phyloP scores from a whole-genome alignment of 37 sponge, comb jelly and placozoan species.

The Eunapius fragilis region DNA sequence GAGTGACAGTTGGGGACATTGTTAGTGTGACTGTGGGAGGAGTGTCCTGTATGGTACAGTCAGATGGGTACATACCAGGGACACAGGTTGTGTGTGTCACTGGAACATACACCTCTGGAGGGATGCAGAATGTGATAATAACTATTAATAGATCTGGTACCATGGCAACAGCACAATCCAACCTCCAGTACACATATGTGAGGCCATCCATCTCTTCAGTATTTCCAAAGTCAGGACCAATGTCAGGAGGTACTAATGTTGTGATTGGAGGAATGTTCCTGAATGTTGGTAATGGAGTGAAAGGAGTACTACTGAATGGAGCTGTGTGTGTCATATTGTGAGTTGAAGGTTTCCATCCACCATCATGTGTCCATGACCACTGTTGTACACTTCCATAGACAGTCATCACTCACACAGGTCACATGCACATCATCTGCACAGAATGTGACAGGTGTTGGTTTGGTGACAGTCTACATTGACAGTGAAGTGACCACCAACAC shows the following conservation, averaged over 20 bases:
- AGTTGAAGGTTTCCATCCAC: background rate
- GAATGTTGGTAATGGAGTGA: constrained; percentile 58
- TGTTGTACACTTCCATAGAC: background rate
- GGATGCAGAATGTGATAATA: no score
- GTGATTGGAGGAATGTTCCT: constrained; percentile 61
- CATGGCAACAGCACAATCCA: background rate
- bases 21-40: constrained; percentile 46
- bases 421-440: constrained; percentile 14
- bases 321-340: constrained; percentile 6
- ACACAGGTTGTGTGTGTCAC: constrained; percentile 35
- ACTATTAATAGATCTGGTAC: background rate
- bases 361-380: background rate
- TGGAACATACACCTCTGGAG: background rate
- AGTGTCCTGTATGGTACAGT: constrained; percentile 21
- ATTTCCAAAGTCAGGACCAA: constrained; percentile 71
- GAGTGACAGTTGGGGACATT: constrained; percentile 47
- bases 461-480: constrained; percentile 35
- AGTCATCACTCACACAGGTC: background rate
- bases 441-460: background rate
- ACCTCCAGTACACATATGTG: background rate
- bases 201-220: constrained; percentile 22
- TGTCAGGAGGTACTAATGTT: constrained; percentile 72
- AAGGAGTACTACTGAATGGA: constrained; percentile 27
- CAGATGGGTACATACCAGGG: constrained; percentile 31
- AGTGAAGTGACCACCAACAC: background rate